Evolutionary conservation across 2,797 vertebrate genomes (phyloP), one percentile per base, ranked within the genome.

Genomic region (Fistularia commersonii): DNA sequence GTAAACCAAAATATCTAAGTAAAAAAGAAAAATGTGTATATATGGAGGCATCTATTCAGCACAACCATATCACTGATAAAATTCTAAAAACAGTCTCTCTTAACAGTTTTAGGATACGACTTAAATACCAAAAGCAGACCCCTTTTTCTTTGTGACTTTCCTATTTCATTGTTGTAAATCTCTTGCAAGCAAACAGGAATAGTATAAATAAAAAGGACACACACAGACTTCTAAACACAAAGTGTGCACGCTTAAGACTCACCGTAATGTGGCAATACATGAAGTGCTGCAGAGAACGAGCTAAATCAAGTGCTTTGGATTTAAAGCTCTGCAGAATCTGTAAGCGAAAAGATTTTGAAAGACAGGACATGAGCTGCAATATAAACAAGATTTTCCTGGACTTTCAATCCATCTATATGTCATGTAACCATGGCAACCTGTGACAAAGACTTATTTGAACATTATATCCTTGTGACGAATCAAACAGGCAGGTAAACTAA

Each of bases 221-320:
- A 12, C 2, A 7, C 11, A 38, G 13, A 3, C 15, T 8, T 3
- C 42, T 7, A 32, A 35, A n/a, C 10, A 23, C 8, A 8, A n/a
- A 31, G 48, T 43, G 9, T 32, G 13, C 14, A 4, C 14, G 8
- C 5, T 7, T 41, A 1, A 44, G 59, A 76, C 90, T 87, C 86
- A 98, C 96, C 72, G 54, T 82, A 72, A 90, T 88, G 69, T 82
- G 91, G 47, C 75, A 82, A 23, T 81, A 57, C 42, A 93, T 60
- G 73, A 88, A 89, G 11, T 45, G 84, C 84, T 93, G 91, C 35
- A 99, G 79, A 56, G 80, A 62, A 8, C 57, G 68, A 11, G 88
- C 83, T 47, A 95, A 60, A 41, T 83, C 87, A 41, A 88, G 39
- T 5, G 74, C 72, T 3, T 80, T 85, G 7, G 89, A 84, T 74